phyloP scores from a whole-genome alignment of 2,113 vertebrate genomes.

The Dolichallabes microphthalmus region DNA sequence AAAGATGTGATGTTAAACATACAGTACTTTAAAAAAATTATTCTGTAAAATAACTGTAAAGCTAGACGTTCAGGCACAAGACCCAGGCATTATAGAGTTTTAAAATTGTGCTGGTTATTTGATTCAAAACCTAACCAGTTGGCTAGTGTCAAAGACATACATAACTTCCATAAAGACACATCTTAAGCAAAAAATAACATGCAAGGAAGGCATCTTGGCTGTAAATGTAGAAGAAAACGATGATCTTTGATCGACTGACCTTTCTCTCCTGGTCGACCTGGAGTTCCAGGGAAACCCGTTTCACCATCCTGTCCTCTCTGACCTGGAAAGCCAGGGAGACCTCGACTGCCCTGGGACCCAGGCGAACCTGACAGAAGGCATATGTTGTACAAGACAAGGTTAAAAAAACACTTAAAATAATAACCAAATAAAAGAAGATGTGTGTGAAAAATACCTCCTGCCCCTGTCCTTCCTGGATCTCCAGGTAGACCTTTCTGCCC shows the following conservation, averaged over 20 bases:
- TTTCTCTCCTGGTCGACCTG: conserved; percentile 77
- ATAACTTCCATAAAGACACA: neutral
- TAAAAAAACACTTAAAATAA: neutral
- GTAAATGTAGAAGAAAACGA: neutral
- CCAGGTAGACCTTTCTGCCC: conserved; percentile 80
- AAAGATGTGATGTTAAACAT: neutral
- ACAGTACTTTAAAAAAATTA: neutral
- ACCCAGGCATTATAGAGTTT: too few relatives aligned
- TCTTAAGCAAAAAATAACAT: neutral
- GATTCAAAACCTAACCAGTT: neutral
- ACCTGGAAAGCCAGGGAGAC: conserved; percentile 77
- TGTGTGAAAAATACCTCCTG: conserved; percentile 69
- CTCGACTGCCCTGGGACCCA: conserved; percentile 76
- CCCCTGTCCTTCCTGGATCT: conserved; percentile 78
- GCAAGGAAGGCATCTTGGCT: neutral
- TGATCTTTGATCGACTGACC: conserved; percentile 63
- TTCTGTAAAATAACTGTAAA: neutral
- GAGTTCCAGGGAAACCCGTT: conserved; percentile 69
- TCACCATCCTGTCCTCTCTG: conserved; percentile 74
- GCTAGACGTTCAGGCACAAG: neutral
- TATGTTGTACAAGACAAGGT: neutral
- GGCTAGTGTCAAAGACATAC: neutral
- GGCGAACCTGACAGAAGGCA: conserved; percentile 69
- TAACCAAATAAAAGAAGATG: neutral
- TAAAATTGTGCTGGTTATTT: neutral